Conservation (phyloP, 2,113 vertebrate genomes). For the Lampris megalopsis region DNA sequence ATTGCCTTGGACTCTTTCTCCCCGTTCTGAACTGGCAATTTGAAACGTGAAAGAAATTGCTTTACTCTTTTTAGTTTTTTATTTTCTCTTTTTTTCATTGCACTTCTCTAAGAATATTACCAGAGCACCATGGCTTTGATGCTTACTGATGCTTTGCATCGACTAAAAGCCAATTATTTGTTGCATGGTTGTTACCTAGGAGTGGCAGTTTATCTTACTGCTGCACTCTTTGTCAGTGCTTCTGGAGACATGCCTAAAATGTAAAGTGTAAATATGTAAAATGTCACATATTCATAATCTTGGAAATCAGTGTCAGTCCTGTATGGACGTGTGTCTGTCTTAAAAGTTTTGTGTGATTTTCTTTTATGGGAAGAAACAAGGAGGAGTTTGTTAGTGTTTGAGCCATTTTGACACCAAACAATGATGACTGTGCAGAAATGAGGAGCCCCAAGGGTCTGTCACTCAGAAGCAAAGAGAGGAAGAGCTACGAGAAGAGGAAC, state of each 20-base stretch:
- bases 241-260: background rate
- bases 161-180: no score
- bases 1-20: no score
- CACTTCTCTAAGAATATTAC: no score
- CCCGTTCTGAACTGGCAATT: no score
- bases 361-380: slow-evolving; percentile 13
- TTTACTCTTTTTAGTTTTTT: no score
- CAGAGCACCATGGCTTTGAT: no score
- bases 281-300: background rate
- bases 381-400: slow-evolving; percentile 21
- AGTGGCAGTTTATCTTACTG: no score
- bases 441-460: slow-evolving; percentile 39
- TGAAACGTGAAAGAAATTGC: no score
- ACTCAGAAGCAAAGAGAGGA: slow-evolving; percentile 50
- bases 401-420: slow-evolving; percentile 44
- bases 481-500: background rate
- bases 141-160: no score
- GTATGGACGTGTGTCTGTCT: background rate
- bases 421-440: slow-evolving; percentile 52
- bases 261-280: background rate
- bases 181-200: no score
- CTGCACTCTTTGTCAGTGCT: no score
- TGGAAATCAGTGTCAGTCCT: background rate
- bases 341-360: slow-evolving; percentile 30
- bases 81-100: no score